A percentile compares a stretch with the other conserved stretches of the same genome.
Evolutionary conservation across 2,888 invertebrate species (phyloP).

Genomic region (Fragum whitleyi): DNA sequence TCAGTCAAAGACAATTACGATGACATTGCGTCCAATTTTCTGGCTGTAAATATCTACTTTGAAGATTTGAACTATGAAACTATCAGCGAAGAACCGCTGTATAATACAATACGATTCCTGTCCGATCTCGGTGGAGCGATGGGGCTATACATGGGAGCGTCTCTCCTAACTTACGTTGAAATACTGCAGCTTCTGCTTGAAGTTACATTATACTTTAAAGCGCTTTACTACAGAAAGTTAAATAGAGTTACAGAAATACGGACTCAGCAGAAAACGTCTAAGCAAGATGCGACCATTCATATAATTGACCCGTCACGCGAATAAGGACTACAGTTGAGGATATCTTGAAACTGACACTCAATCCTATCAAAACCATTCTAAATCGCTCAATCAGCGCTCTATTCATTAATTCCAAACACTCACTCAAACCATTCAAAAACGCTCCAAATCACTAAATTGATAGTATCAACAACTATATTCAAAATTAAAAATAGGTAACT

Average conservation of each 20-base stretch:
- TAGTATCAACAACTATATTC: too few species aligned
- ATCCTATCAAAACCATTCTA: too few species aligned
- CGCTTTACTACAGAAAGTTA: neutral
- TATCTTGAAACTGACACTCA: too few species aligned
- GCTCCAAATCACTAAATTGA: too few species aligned
- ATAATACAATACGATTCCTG: slow-evolving; percentile 51
- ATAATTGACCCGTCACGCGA: too few species aligned
- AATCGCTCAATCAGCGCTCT: too few species aligned
- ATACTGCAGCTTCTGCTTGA: slow-evolving; percentile 58
- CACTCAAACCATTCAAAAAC: too few species aligned
- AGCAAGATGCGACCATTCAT: too few species aligned
- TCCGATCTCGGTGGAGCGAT: slow-evolving; percentile 66
- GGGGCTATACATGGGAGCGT: slow-evolving; percentile 64
- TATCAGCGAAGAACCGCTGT: slow-evolving; percentile 18
- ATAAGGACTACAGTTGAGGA: too few species aligned
- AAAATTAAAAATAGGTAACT: too few species aligned
- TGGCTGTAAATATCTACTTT: slow-evolving; percentile 32
- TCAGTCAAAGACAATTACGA: neutral
- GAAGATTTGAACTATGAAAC: slow-evolving; percentile 23
- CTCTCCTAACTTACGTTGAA: slow-evolving; percentile 61
- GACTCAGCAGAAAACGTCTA: too few species aligned
- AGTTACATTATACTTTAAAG: slow-evolving; percentile 40
- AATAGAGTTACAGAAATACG: neutral
- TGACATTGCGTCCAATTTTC: neutral
- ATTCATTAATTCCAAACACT: too few species aligned